phyloP scores from a whole-genome alignment of 2,113 vertebrate genomes.

The Triplophysa dalaica region DNA sequence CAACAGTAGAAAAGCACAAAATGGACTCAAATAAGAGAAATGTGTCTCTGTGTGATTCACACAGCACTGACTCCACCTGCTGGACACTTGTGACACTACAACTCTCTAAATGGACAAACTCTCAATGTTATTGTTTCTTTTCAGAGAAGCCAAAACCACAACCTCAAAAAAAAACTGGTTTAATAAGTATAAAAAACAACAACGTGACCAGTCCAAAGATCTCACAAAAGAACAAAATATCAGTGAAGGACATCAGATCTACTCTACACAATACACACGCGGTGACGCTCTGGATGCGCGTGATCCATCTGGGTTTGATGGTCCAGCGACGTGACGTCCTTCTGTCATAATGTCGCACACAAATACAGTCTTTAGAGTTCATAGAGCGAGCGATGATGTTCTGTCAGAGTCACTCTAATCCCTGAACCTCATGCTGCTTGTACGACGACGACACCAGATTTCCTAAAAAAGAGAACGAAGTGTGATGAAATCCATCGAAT shows the following conservation, averaged over 20 bases:
- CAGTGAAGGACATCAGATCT: constrained; percentile 7
- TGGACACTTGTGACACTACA: background rate
- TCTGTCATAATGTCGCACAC: background rate
- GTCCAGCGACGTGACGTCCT: background rate
- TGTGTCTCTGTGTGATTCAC: constrained; percentile 8
- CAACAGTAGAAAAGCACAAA: constrained; percentile 46
- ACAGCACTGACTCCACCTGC: background rate
- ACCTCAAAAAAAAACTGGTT: constrained; percentile 30
- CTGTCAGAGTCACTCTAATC: constrained; percentile 69
- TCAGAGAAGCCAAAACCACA: background rate
- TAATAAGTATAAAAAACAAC: constrained; percentile 22
- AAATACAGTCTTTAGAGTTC: constrained; percentile 27
- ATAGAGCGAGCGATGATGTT: background rate
- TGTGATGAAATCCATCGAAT: no score
- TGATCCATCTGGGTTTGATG: background rate
- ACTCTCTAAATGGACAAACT: background rate
- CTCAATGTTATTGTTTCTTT: no score
- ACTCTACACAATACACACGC: background rate
- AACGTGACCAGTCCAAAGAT: background rate
- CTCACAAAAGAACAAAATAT: constrained; percentile 10
- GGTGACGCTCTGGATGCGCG: background rate
- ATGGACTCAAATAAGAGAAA: constrained; percentile 57
- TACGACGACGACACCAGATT: constrained; percentile 67
- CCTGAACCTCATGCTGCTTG: constrained; percentile 76
- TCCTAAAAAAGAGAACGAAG: constrained; percentile 56